These are phyloP conservation scores for Linnaemya vulpina DNA, from an alignment of 2,888 invertebrate genomes.

Conservation along the genomic window DNA sequence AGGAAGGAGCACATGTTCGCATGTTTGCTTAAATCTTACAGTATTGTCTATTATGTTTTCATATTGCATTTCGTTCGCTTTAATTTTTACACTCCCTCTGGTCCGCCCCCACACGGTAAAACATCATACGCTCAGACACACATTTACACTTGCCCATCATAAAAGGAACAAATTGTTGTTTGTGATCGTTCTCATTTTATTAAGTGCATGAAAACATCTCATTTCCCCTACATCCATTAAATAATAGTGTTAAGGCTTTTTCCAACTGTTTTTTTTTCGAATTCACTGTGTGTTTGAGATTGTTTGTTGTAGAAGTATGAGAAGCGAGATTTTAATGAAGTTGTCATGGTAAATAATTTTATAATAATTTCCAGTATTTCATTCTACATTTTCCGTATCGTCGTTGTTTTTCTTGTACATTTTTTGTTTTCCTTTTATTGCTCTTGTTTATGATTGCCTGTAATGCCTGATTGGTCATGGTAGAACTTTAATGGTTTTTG, in stretches of 20 bases:
- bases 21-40: background rate
- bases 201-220: constrained; percentile 21
- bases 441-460: constrained; percentile 28
- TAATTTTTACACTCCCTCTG: background rate
- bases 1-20: background rate
- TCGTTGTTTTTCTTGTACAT: constrained; percentile 28
- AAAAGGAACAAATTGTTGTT: constrained; percentile 18
- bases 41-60: constrained; percentile 27
- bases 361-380: constrained; percentile 52
- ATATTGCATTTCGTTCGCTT: constrained; percentile 26
- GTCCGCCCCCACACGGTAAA: background rate
- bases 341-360: constrained; percentile 62
- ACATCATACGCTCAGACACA: constrained; percentile 22
- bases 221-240: constrained; percentile 10
- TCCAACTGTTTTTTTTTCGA: background rate
- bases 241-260: constrained; percentile 49
- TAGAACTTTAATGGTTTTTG: constrained; percentile 59
- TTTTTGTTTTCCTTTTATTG: constrained; percentile 32
- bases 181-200: constrained; percentile 44
- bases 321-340: constrained; percentile 57
- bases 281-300: constrained; percentile 2
- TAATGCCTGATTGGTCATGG: constrained; percentile 63
- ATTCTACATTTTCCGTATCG: constrained; percentile 21
- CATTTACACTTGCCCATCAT: constrained; percentile 4
- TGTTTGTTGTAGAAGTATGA: constrained; percentile 12